These are phyloP conservation scores for Daptonema setosum DNA, from an alignment of 2,888 invertebrate genomes.

Conservation along the genomic window DNA sequence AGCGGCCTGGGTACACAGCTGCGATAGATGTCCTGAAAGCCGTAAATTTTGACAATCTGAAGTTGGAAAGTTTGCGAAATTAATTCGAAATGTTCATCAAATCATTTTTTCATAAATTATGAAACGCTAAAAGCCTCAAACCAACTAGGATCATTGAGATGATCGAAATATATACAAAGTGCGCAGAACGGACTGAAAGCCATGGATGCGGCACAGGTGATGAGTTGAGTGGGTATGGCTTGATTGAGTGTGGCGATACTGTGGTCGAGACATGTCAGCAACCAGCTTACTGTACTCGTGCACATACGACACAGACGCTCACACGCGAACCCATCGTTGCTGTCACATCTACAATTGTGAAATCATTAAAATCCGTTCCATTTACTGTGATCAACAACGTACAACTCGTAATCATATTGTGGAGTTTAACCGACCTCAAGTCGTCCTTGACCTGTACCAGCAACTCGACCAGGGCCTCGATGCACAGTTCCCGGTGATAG, in stretches of 20 bases:
- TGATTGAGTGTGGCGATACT: background rate
- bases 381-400: background rate
- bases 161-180: constrained; percentile 7
- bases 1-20: background rate
- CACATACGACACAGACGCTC: background rate
- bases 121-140: too few species aligned
- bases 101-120: too few species aligned
- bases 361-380: background rate
- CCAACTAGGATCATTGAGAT: constrained; percentile 4
- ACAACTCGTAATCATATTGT: background rate
- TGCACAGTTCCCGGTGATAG: constrained; percentile 5
- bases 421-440: background rate
- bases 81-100: too few species aligned
- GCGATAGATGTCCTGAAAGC: too few species aligned
- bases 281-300: background rate
- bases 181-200: constrained; percentile 3
- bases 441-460: constrained; percentile 1
- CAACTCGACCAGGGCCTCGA: constrained; percentile 6
- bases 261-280: background rate
- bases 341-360: constrained; percentile 2
- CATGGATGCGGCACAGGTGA: background rate
- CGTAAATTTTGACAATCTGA: too few species aligned
- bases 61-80: too few species aligned
- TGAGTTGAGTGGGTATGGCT: background rate
- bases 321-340: constrained; percentile 1